Evolutionary conservation across 2,113 vertebrate species (phyloP), one percentile per base, ranked within the genome.

Genomic region (Litocranius walleri): DNA sequence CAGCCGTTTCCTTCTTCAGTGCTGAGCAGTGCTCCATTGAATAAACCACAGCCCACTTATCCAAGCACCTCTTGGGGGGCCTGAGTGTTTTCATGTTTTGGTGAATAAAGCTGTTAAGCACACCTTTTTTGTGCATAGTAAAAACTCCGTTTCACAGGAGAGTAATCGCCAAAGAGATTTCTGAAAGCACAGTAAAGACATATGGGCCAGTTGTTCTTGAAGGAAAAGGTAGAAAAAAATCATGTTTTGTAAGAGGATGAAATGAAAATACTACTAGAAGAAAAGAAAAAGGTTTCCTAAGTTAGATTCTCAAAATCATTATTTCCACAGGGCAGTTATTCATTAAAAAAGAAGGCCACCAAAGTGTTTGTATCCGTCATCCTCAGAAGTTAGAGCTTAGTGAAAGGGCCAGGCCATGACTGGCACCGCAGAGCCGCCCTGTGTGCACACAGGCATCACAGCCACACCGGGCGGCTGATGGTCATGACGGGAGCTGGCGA

Each of bases 61-160:
- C 43, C 15, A 7, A 2, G 59, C 13, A 3, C 43, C n/a, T 1
- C 25, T 57, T 6, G 13, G 81, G 27, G 80, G n/a, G 21, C 0
- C 0, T n/a, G 78, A 25, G 12, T n/a, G 3, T 57, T 80, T 59
- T 30, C 23, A 0, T 8, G 67, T 50, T 33, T 62, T 13, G 4
- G 33, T 33, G 6, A 74, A n/a, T 77, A 48, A 88, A 88, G 25
- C 52, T 52, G 27, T 43, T 3, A 7, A 6, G 15, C 6, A 16
- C 43, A 27, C 67, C 7, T 29, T 56, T 91, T 64, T 45, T 56
- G 40, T 27, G 17, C 3, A 1, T n/a, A n/a, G 19, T 91, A 56
- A 50, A 95, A 94, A 90, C 91, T 95, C 82, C 50, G 74, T 84
- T 95, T 87, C 80, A 95, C 62, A 93, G 45, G 36, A 64, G 87